A percentile compares a stretch with the other conserved stretches of the same genome.
Evolutionary conservation across 2,113 vertebrate genomes (phyloP).

Genomic region (Rhea americana): DNA sequence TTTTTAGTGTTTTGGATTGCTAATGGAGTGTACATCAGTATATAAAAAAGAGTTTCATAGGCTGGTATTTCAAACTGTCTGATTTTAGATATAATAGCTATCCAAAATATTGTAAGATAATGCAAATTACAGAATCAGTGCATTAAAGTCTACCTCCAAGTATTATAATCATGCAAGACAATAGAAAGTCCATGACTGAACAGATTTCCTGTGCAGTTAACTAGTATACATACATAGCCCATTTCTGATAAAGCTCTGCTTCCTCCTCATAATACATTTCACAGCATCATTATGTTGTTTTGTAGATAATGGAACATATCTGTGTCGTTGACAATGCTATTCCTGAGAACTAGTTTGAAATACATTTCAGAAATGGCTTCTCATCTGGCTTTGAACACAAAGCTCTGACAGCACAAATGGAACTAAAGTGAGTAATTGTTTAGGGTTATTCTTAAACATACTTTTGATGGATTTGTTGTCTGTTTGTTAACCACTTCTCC

Average conservation of each 20-base stretch:
- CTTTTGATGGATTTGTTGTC: constrained; percentile 1
- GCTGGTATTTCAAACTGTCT: not conserved
- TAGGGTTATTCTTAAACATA: not conserved
- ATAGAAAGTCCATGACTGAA: not conserved
- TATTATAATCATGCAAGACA: not conserved
- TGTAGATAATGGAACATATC: not conserved
- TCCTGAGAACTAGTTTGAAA: not conserved
- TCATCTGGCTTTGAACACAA: not conserved
- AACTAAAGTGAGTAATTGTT: not conserved
- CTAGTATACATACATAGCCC: not conserved
- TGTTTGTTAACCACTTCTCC: not conserved
- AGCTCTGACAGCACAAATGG: not conserved
- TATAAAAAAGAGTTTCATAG: not conserved
- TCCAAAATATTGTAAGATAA: not conserved
- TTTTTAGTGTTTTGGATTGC: not conserved
- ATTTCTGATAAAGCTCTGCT: not conserved
- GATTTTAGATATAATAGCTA: not conserved
- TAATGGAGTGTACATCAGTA: not conserved
- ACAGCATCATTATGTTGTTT: not conserved
- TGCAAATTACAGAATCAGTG: not conserved
- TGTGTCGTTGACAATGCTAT: not conserved
- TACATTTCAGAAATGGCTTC: not conserved
- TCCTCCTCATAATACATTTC: not conserved
- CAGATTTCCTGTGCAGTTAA: not conserved
- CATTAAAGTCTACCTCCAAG: not conserved